Conservation (phyloP, 30 jellyfish, hydroid and myxozoan species). For the Aurelia aurita complex sp. Pacific region DNA sequence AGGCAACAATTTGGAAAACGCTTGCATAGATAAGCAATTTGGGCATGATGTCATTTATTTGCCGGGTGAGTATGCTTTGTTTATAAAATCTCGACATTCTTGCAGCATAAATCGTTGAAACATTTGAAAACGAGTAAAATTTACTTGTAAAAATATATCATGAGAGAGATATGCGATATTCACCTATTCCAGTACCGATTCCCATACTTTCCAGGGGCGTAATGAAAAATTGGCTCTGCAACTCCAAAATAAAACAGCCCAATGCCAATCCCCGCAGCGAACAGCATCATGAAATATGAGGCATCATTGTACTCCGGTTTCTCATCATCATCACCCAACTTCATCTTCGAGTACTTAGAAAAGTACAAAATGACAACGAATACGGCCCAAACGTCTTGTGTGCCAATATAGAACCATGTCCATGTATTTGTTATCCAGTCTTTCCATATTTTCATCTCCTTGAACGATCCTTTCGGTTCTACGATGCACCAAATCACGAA, state of each 20-base stretch:
- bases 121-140: too few species aligned
- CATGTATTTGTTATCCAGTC: conserved; percentile 84
- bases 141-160: too few species aligned
- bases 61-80: too few species aligned
- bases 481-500: conserved; percentile 83
- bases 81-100: too few species aligned
- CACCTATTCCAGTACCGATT: conserved; percentile 92
- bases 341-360: conserved; percentile 78
- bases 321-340: conserved; percentile 87
- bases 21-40: too few species aligned
- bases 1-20: too few species aligned
- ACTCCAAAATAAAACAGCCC: conserved; percentile 96
- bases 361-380: conserved; percentile 77
- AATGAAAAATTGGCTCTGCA: conserved; percentile 92
- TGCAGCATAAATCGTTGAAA: too few species aligned
- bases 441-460: conserved; percentile 59
- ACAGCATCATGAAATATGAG: conserved; percentile 88
- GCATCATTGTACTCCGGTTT: conserved; percentile 88
- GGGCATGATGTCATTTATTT: too few species aligned
- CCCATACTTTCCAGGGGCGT: conserved; percentile 69
- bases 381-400: conserved; percentile 94
- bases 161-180: background rate
- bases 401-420: conserved; percentile 97
- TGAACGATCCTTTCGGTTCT: conserved; percentile 57
- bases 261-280: conserved; percentile 94